Base-by-base conservation (phyloP, 2,888 invertebrate genomes). In the Druceiella hillmani region DNA sequence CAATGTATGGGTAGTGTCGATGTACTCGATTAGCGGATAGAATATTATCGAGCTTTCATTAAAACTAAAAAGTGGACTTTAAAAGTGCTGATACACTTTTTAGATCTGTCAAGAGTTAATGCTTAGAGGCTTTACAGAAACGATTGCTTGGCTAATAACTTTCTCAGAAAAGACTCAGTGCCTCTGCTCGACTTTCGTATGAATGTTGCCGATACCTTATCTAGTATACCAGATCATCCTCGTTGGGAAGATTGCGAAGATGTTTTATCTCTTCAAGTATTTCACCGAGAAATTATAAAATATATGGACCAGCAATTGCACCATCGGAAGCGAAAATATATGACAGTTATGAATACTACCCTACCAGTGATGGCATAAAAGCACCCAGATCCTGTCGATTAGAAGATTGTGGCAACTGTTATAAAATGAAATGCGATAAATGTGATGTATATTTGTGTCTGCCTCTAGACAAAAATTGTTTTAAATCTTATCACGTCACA, bases 11-110 rank as follows among this genome's bases (percentile, higher is more conserved):
- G 44, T 2, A 46, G 49, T 9, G 47, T 49, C 14, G 41, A 52
- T 28, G 35, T 51, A n/a, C 38, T 50, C 0, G 49, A 53, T 28
- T 50, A 52, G 20, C 32, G 22, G 4, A 48, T 53, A 38, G 50
- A 51, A 31, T 51, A 52, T 26, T 52, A 55, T 10, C 11, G 52
- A 17, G 44, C 52, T 4, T 52, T 50, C 16, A 52, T 52, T 3
- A 55, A 54, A 49, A 53, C 53, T 1, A 47, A 37, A 28, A 56
- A 55, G 35, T 57, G 52, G 52, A 52, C 53, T 7, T 27, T 56
- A 4, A 54, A 53, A 40, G 50, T 53, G 4, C 33, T 53, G 3
- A 36, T 51, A 4, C 50, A 54, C 26, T 50, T 53, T 41, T 24
- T 52, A 3, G 52, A 56, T 41, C 38, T 54, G 9, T 45, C 48